Evolutionary conservation across 2,797 vertebrate genomes (phyloP).

Genomic region (Todus mexicanus): DNA sequence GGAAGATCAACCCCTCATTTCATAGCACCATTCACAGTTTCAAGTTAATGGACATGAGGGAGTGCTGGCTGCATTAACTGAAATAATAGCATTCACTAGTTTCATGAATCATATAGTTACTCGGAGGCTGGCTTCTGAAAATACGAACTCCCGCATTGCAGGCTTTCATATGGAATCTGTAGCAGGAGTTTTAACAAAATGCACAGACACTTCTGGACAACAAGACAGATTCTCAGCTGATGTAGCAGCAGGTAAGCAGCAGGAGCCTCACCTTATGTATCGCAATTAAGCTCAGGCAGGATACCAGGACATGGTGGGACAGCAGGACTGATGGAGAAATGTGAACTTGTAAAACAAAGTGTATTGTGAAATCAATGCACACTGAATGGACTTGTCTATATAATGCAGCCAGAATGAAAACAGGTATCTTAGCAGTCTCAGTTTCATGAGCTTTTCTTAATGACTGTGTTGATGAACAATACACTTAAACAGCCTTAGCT

Average conservation of each 20-base stretch:
- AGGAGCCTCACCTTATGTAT: not conserved
- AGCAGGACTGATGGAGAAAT: not conserved
- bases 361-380: not conserved
- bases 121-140: not conserved
- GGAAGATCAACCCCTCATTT: not conserved
- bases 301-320: not conserved
- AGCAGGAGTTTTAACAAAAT: not conserved
- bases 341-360: not conserved
- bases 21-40: not conserved
- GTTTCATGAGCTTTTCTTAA: not conserved
- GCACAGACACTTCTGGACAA: not conserved
- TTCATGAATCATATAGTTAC: not conserved
- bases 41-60: not conserved
- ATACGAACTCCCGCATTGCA: not conserved
- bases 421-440: not conserved
- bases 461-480: not conserved
- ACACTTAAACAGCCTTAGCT: not conserved
- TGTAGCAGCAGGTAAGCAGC: not conserved
- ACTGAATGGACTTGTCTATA: not conserved
- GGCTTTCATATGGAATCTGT: not conserved
- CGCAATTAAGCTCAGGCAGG: not conserved
- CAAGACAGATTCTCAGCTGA: not conserved
- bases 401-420: not conserved
- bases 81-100: not conserved
- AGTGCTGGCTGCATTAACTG: not conserved